phyloP scores from a whole-genome alignment of 2,113 vertebrate genomes.

The Pelobates fuscus region DNA sequence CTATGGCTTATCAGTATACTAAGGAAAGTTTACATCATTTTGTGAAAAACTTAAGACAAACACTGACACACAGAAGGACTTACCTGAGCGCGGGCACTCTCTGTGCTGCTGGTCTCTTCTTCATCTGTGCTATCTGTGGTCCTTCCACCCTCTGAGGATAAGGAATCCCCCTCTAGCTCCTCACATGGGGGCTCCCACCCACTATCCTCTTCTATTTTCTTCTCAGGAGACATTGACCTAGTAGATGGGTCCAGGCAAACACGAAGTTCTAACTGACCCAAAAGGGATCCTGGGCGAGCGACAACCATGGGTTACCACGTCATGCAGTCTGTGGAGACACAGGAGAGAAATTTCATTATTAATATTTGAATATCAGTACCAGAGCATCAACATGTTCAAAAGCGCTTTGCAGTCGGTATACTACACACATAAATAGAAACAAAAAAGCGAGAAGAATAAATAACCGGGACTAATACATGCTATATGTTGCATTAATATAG shows the following conservation, averaged over 20 bases:
- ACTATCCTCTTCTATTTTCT: constrained; percentile 23
- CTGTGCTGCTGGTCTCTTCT: constrained; percentile 47
- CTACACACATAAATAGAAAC: too few species aligned
- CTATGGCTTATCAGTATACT: too few species aligned
- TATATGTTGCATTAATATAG: too few species aligned
- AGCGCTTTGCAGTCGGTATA: too few species aligned
- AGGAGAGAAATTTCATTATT: too few species aligned
- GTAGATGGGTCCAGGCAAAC: background rate
- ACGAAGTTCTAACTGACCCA: constrained; percentile 31
- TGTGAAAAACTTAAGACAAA: background rate
- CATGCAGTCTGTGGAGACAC: background rate
- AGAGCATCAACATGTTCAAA: too few species aligned
- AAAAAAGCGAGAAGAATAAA: too few species aligned
- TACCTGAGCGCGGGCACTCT: constrained; percentile 32
- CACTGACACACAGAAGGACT: background rate
- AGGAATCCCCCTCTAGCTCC: constrained; percentile 32
- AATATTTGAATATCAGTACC: too few species aligned
- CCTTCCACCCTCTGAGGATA: constrained; percentile 38
- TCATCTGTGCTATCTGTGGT: constrained; percentile 41
- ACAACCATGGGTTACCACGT: constrained; percentile 35
- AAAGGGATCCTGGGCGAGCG: constrained; percentile 23
- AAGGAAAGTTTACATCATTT: too few species aligned
- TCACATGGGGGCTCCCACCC: constrained; percentile 12
- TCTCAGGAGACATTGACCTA: constrained; percentile 30
- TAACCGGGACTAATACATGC: too few species aligned